Evolutionary conservation across 1,140 invertebrate genomes (phyloP).

Genomic region (Conopomorpha cramerella): DNA sequence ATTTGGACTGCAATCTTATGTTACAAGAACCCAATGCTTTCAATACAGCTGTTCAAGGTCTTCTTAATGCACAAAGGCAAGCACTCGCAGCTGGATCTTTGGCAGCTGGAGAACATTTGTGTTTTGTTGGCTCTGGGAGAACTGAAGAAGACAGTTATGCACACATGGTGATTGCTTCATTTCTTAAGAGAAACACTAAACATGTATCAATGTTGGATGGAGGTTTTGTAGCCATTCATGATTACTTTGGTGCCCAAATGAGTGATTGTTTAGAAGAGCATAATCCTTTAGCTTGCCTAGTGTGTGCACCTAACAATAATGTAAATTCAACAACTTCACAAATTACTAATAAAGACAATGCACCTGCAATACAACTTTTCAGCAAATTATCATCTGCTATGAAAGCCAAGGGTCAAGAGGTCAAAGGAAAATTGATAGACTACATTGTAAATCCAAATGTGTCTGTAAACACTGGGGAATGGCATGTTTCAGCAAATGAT

Average conservation of each 20-base stretch:
- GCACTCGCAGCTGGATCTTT: constrained; percentile 85
- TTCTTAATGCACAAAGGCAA: constrained; percentile 88
- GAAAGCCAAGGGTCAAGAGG: constrained; percentile 88
- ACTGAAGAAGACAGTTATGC: constrained; percentile 96
- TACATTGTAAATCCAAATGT: constrained; percentile 89
- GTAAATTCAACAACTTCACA: constrained; percentile 35
- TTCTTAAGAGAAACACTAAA: constrained; percentile 91
- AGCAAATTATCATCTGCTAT: constrained; percentile 80
- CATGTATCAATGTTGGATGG: constrained; percentile 92
- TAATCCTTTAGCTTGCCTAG: constrained; percentile 75
- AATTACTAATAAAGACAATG: constrained; percentile 32
- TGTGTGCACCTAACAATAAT: constrained; percentile 70
- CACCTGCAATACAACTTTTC: constrained; percentile 69
- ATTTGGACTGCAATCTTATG: constrained; percentile 97
- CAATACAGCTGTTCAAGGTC: constrained; percentile 90
- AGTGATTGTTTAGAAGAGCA: constrained; percentile 82
- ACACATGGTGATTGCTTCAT: constrained; percentile 97
- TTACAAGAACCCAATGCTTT: constrained; percentile 94
- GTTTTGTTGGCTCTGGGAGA: constrained; percentile 94
- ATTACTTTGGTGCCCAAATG: constrained; percentile 81
- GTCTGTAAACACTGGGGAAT: constrained; percentile 61
- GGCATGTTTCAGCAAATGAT: constrained; percentile 82
- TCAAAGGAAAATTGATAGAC: constrained; percentile 91
- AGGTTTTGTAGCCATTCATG: constrained; percentile 89
- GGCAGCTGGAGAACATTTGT: constrained; percentile 94